A percentile compares a stretch with the other conserved stretches of the same genome.
These are phyloP conservation scores for Urocolius indicus DNA, from an alignment of 2,113 vertebrate genomes.

Conservation along the genomic window DNA sequence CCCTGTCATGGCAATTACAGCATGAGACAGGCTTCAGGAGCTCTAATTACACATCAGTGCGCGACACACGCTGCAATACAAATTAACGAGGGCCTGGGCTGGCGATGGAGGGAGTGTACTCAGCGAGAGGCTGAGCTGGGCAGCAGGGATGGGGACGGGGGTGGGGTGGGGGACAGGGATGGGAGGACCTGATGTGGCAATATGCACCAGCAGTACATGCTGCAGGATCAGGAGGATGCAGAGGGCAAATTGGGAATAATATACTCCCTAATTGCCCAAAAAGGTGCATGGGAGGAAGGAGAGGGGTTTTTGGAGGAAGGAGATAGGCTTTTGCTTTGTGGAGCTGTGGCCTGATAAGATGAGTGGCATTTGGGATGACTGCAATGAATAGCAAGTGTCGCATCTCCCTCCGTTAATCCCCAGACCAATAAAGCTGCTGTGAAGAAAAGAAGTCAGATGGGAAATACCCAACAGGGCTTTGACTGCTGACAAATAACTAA, in stretches of 20 bases:
- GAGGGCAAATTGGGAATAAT: neutral
- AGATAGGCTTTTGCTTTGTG: neutral
- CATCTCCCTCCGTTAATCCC: neutral
- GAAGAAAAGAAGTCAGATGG: conserved; percentile 57
- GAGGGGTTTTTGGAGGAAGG: neutral
- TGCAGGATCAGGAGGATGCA: neutral
- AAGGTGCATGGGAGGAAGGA: neutral
- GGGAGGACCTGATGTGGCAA: neutral
- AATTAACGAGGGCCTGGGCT: conserved; percentile 60
- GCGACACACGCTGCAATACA: conserved; percentile 61
- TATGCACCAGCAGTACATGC: rapidly evolving
- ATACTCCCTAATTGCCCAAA: neutral
- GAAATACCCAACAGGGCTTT: conserved; percentile 57
- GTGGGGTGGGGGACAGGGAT: neutral
- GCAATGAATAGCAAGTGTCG: conserved; percentile 39
- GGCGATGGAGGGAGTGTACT: conserved; percentile 29
- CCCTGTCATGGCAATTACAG: conserved; percentile 80
- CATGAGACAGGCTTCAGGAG: conserved; percentile 72
- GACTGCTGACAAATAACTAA: conserved; percentile 49
- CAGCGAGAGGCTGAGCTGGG: neutral
- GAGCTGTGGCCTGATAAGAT: neutral
- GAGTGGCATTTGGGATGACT: conserved; percentile 32
- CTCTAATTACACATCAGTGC: conserved; percentile 67
- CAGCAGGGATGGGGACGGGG: neutral
- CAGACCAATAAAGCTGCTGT: conserved; percentile 57